These are phyloP conservation scores for Nyctereutes procyonoides DNA, from an alignment of 2,113 vertebrate genomes.

Conservation along the genomic window DNA sequence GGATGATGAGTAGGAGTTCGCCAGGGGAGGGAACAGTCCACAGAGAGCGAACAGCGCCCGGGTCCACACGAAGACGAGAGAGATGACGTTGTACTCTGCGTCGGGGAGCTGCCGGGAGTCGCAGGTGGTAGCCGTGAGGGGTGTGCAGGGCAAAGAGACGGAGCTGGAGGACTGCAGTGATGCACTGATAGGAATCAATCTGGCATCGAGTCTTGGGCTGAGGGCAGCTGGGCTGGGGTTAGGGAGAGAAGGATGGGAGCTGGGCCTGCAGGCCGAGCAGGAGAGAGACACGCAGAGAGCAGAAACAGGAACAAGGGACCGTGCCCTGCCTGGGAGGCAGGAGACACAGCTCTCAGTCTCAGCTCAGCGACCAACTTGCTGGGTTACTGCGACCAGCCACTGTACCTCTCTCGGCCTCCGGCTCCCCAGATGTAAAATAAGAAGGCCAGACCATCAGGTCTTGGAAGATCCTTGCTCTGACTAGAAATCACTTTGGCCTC, in stretches of 20 bases:
- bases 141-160: not conserved
- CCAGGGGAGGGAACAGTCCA: not conserved
- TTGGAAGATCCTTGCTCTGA: not conserved
- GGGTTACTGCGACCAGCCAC: not conserved
- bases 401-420: not conserved
- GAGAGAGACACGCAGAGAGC: not conserved
- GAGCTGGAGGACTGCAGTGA: not conserved
- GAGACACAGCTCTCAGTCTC: not conserved
- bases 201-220: not conserved
- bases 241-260: not conserved
- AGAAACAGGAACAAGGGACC: not conserved
- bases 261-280: not conserved
- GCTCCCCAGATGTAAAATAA: not conserved
- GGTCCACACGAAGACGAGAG: not conserved
- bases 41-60: not conserved
- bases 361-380: not conserved
- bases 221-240: not conserved
- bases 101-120: not conserved
- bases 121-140: rapidly evolving
- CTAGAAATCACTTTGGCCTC: not conserved
- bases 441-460: not conserved
- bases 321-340: not conserved
- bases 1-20: constrained; percentile 38
- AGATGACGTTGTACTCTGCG: not conserved
- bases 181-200: not conserved